Percentiles rank a stretch among this genome's conserved stretches.
phyloP scores from a whole-genome alignment of 2,797 vertebrate genomes.

The Notolepis coatsorum region DNA sequence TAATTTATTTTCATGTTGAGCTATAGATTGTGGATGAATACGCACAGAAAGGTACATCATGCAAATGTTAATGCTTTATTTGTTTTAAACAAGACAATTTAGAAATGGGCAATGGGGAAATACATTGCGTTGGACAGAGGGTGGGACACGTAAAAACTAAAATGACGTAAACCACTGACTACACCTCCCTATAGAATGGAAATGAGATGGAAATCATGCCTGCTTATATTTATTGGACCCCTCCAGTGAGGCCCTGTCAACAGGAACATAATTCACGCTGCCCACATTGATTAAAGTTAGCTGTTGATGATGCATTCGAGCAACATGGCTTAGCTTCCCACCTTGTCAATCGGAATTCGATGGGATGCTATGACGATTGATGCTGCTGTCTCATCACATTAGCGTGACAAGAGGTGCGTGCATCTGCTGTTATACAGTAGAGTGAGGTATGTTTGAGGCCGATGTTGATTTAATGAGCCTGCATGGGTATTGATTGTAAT shows the following conservation, averaged over 20 bases:
- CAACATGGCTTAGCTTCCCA: constrained; percentile 34
- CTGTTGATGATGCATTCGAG: constrained; percentile 23
- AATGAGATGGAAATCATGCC: constrained; percentile 32
- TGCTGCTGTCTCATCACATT: constrained; percentile 56
- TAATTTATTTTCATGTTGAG: too few relatives aligned
- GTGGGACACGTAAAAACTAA: too few relatives aligned
- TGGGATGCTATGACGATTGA: constrained; percentile 54
- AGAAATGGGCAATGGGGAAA: too few relatives aligned
- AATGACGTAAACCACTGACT: background rate
- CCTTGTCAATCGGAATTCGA: constrained; percentile 54
- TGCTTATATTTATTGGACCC: constrained; percentile 40
- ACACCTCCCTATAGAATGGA: background rate
- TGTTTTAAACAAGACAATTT: too few relatives aligned
- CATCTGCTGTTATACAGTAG: background rate
- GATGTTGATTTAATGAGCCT: constrained; percentile 29
- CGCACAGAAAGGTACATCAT: too few relatives aligned
- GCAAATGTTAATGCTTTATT: too few relatives aligned
- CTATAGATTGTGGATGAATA: too few relatives aligned
- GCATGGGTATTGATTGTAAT: background rate
- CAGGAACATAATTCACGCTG: constrained; percentile 31
- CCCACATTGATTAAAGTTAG: constrained; percentile 41
- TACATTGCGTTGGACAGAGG: too few relatives aligned
- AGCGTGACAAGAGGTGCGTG: constrained; percentile 24
- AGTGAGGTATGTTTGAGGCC: background rate
- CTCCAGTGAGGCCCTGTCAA: constrained; percentile 43